These are phyloP conservation scores for Microchrysa polita DNA, from an alignment of 2,888 invertebrate species.

Conservation along the genomic window DNA sequence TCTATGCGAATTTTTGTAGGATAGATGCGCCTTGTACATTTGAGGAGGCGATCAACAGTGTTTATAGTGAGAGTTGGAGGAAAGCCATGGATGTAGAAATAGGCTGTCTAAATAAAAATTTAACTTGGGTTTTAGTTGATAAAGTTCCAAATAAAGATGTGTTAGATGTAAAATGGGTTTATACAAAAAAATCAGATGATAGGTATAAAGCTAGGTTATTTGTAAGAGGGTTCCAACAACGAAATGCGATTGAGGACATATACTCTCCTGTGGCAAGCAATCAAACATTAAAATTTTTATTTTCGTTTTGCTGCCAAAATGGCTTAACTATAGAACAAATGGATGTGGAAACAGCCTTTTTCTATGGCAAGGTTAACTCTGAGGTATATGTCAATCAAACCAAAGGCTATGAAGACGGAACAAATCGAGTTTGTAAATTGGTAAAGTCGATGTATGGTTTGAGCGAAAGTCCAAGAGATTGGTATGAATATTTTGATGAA, in stretches of 20 bases:
- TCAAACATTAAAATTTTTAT: constrained; percentile 55
- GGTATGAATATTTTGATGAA: constrained; percentile 22
- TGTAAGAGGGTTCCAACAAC: constrained; percentile 47
- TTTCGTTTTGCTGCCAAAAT: constrained; percentile 53
- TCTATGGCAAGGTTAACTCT: constrained; percentile 50
- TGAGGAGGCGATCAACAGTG: constrained; percentile 54
- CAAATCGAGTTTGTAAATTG: constrained; percentile 55
- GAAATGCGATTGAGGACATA: constrained; percentile 40
- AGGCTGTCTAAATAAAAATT: constrained; percentile 55
- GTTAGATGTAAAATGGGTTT: constrained; percentile 56
- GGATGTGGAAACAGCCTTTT: constrained; percentile 54
- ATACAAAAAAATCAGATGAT: constrained; percentile 53
- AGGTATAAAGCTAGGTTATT: constrained; percentile 50
- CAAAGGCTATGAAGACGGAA: constrained; percentile 53
- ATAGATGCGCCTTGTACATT: constrained; percentile 53
- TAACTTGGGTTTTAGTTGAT: constrained; percentile 55
- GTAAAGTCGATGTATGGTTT: constrained; percentile 53
- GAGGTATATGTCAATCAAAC: constrained; percentile 54
- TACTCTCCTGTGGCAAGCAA: constrained; percentile 51
- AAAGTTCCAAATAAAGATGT: constrained; percentile 53
- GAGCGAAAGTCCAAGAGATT: constrained; percentile 23
- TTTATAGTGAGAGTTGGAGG: constrained; percentile 52
- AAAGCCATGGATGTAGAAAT: constrained; percentile 56
- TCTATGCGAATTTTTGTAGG: constrained; percentile 54
- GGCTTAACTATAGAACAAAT: constrained; percentile 26